Percentiles rank a stretch among this genome's conserved stretches.
Evolutionary conservation across 2,113 vertebrate species (phyloP).

Genomic region (Ctenodactylus gundi): DNA sequence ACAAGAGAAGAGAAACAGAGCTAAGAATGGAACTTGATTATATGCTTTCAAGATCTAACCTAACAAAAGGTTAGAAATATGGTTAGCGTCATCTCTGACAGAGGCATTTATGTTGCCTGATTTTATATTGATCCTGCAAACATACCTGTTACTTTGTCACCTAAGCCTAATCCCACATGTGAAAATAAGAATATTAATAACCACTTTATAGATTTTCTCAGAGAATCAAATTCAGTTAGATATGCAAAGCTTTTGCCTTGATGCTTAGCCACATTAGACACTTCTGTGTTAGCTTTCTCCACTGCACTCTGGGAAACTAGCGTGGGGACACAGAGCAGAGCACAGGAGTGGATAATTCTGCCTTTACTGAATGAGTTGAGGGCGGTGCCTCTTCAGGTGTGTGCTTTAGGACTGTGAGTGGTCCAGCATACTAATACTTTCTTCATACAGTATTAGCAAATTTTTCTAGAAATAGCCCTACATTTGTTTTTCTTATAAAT

Average conservation of each 20-base stretch:
- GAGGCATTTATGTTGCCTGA: neutral
- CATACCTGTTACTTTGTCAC: neutral
- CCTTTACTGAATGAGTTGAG: neutral
- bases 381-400: neutral
- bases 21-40: neutral
- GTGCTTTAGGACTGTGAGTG: neutral
- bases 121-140: neutral
- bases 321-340: neutral
- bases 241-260: neutral
- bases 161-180: neutral
- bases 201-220: neutral
- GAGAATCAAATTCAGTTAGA: neutral
- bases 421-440: neutral
- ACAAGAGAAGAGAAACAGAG: neutral
- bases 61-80: neutral
- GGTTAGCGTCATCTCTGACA: neutral
- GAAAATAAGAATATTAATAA: neutral
- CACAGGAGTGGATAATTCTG: neutral
- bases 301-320: neutral
- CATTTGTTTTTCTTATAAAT: conserved; percentile 17
- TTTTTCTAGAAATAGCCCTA: neutral
- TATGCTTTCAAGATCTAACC: neutral
- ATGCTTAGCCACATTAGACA: neutral
- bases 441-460: neutral
- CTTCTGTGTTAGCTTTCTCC: neutral